Conservation (phyloP, 2,797 vertebrate species). For the Scarus forsteni region DNA sequence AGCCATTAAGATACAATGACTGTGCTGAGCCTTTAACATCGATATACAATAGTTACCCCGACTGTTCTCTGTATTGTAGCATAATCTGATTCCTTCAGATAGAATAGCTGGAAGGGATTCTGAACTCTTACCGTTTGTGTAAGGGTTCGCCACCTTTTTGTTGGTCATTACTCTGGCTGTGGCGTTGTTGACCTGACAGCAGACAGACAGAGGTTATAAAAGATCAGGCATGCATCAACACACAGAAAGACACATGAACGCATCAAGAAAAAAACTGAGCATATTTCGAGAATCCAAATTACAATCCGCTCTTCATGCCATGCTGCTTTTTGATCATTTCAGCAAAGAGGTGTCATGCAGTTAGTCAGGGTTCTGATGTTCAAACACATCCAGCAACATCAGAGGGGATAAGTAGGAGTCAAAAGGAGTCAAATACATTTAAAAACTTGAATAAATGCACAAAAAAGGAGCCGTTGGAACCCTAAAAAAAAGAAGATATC, state of each 20-base stretch:
- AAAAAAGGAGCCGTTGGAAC: neutral
- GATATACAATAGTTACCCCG: neutral
- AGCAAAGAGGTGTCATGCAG: constrained; percentile 52
- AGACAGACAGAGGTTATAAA: constrained; percentile 51
- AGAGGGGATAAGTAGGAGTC: neutral
- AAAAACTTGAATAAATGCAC: neutral
- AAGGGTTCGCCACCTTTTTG: constrained; percentile 94
- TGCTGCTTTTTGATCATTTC: constrained; percentile 23
- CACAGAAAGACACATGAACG: constrained; percentile 9
- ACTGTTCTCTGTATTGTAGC: constrained; percentile 10
- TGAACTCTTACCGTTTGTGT: constrained; percentile 90
- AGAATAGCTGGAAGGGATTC: neutral
- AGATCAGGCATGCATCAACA: neutral
- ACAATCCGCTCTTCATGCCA: constrained; percentile 33
- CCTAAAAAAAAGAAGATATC: no score
- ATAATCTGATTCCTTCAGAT: constrained; percentile 10
- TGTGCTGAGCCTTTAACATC: no score
- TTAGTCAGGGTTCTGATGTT: constrained; percentile 7
- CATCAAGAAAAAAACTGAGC: neutral
- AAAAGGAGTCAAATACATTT: neutral
- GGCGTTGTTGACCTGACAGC: constrained; percentile 93
- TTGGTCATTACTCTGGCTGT: constrained; percentile 97
- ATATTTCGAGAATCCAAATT: constrained; percentile 2
- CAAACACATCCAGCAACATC: constrained; percentile 6
- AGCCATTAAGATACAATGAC: no score